These are phyloP conservation scores for Mixornis gularis DNA, from an alignment of 2,113 vertebrate species.

Conservation along the genomic window DNA sequence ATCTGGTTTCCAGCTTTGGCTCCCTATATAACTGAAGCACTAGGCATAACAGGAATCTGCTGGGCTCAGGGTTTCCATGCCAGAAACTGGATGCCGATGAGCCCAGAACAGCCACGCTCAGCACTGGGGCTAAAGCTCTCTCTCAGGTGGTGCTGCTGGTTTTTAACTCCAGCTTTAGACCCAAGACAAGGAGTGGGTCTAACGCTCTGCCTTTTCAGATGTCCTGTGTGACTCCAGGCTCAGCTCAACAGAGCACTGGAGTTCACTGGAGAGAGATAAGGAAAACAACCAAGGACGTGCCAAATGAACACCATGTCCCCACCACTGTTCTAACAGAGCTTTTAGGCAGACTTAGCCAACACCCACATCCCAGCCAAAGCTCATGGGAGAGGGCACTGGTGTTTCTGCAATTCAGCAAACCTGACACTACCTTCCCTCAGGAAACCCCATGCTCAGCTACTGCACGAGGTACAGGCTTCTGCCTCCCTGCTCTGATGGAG, in stretches of 20 bases:
- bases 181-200: not conserved
- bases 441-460: not conserved
- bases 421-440: not conserved
- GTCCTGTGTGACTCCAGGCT: not conserved
- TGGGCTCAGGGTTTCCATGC: not conserved
- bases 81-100: not conserved
- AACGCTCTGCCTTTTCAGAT: not conserved
- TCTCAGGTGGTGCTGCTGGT: not conserved
- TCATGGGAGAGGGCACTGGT: not conserved
- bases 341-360: not conserved
- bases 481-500: not conserved
- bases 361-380: not conserved
- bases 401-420: not conserved
- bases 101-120: accelerated
- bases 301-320: not conserved
- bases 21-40: not conserved
- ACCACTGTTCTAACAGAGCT: not conserved
- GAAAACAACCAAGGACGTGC: not conserved
- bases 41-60: not conserved
- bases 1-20: not conserved
- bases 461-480: not conserved
- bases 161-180: not conserved
- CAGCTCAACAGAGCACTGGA: not conserved
- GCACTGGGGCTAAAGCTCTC: not conserved
- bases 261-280: not conserved